phyloP scores from a whole-genome alignment of 2,113 vertebrate species.

The Syngnathus scovelli region DNA sequence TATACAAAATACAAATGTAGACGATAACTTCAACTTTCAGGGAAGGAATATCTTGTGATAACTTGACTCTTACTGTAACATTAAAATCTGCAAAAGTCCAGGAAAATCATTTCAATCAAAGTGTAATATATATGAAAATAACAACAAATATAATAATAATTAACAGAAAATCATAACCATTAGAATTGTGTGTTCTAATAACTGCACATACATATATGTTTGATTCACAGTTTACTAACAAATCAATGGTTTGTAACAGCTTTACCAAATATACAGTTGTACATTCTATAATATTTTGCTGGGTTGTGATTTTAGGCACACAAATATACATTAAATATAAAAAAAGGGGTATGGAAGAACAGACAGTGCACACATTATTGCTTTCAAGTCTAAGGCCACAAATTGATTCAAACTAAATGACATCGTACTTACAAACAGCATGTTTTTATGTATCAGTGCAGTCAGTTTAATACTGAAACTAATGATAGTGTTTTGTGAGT shows the following conservation, averaged over 20 bases:
- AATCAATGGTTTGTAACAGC: neutral
- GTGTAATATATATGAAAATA: neutral
- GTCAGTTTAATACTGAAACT: neutral
- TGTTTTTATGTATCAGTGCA: neutral
- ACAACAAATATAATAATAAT: neutral
- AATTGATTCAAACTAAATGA: neutral
- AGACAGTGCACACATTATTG: neutral
- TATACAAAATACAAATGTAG: too few species aligned
- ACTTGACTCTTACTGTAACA: too few species aligned
- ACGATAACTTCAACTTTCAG: too few species aligned
- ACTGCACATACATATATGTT: neutral
- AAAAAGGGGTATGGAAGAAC: neutral
- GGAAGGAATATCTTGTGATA: too few species aligned
- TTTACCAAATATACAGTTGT: neutral
- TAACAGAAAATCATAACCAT: neutral
- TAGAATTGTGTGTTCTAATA: neutral
- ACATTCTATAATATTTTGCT: neutral
- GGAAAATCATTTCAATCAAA: neutral
- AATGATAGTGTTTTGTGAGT: neutral
- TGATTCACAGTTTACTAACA: neutral
- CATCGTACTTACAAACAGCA: neutral
- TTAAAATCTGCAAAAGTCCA: too few species aligned
- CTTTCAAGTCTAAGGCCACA: slow-evolving; percentile 2
- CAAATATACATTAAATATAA: neutral
- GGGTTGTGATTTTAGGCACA: neutral